Base-by-base conservation (phyloP, 2,888 invertebrate species). In the Platycheirus albimanus region DNA sequence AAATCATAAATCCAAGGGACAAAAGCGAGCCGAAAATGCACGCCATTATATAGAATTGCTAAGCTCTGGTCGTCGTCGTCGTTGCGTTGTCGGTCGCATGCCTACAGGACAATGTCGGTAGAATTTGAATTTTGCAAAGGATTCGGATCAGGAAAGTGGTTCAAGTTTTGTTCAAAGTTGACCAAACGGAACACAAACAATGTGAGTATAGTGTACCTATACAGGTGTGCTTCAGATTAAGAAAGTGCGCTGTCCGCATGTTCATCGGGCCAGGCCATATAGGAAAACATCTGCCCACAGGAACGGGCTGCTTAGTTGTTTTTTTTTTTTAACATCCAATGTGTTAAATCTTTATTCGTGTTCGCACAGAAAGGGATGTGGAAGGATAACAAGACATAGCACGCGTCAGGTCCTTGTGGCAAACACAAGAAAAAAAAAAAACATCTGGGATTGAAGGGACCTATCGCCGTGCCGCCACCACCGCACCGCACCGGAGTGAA, bases 1-100 rank as follows among this genome's bases (percentile, higher is more conserved):
- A 83, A 83, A 69, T 74, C 69, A 78, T 83, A 83, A 83, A 69
- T 83, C 56, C 58, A 78, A 56, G 69, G 63, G 78, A 83, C 72
- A 72, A 71, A 52, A 63, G 52, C 56, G 20, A 19, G 8, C 33
- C 51, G 45, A 71, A 38, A 69, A 24, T 67, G 28, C 51, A 30
- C 36, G 20, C 56, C 24, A 47, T 30, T 30, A 15, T 20, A 41
- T 41, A 66, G 51, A 66, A 30, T 24, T 30, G 33, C 28, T 54
- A 45, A 38, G 45, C 54, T 61, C 20, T 13, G 13, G 38, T 38
- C 17, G 13, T 38, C 56, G 20, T 28, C 1, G 13, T 28, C 24
- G n/a, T n/a, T n/a, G n/a, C n/a, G n/a, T n/a, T n/a, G n/a, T n/a
- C n/a, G n/a, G 33, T 19, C 43, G 15, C 7, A 30, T 38, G 6